Evolutionary conservation across 2,888 invertebrate genomes (phyloP), one percentile per base, ranked within the genome.

Genomic region (Coecobrya sp.): DNA sequence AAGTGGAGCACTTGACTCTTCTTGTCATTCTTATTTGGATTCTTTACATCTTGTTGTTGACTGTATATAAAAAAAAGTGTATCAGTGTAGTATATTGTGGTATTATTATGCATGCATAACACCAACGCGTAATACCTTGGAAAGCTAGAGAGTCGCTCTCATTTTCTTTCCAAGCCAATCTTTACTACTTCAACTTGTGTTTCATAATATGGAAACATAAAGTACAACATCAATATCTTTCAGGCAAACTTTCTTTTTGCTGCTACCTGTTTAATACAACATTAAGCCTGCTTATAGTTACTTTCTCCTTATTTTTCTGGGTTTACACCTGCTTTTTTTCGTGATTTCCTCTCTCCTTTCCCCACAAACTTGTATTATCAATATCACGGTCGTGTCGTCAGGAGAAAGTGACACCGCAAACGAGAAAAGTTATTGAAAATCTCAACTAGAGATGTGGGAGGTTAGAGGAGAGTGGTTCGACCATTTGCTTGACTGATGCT

Each of bases 1-100:
- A 70, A 79, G 52, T 79, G 79, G 79, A 79, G 27, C 79, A 79
- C 79, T 79, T 79, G 52, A 79, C 73, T 76, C 22, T 25, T 45
- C 76, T 27, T 79, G 79, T 52, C 49, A 79, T 52, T 49, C 52
- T 25, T 2, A 52, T 76, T 36, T 16, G 19, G 3, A 70, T 10
- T n/a, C 19, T 42, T 70, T 52, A 25, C 49, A 79, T 79, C 52
- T 79, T 79, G 52, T 52, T 79, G 27, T 16, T 5, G 65, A 13
- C 25, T 65, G 11, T 65, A 16, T 55, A n/a, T 49, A 49, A 13
- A 1, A 42, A 59, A 7, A 7, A 59, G 7, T 19, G n/a, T n/a
- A n/a, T n/a, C n/a, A n/a, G n/a, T n/a, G n/a, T n/a, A n/a, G n/a
- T n/a, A n/a, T n/a, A n/a, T n/a, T n/a, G 55, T n/a, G 22, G 22